phyloP scores from a whole-genome alignment of 2,888 invertebrate species.

The Philaethria dido region DNA sequence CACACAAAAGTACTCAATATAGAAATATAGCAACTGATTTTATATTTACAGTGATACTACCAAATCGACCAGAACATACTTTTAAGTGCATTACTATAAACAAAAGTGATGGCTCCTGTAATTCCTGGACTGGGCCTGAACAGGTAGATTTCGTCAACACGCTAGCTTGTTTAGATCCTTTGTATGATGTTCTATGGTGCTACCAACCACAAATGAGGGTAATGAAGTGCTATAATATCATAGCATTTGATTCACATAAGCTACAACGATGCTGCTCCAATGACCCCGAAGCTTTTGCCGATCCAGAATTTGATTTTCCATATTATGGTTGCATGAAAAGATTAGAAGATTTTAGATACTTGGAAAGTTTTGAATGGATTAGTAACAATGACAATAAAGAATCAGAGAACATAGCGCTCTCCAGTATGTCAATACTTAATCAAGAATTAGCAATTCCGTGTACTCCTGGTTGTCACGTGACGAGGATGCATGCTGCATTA shows the following conservation, averaged over 20 bases:
- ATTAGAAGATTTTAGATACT: constrained; percentile 71
- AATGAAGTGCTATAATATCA: constrained; percentile 92
- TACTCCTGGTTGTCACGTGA: constrained; percentile 87
- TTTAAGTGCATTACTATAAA: constrained; percentile 96
- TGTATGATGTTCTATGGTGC: constrained; percentile 97
- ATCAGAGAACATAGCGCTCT: constrained; percentile 62
- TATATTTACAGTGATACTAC: constrained; percentile 87
- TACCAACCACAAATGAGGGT: constrained; percentile 87
- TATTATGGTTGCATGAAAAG: constrained; percentile 72
- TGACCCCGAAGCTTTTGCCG: constrained; percentile 56
- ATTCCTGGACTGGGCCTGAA: constrained; percentile 91
- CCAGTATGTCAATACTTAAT: constrained; percentile 87
- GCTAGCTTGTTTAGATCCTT: constrained; percentile 93
- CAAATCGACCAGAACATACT: constrained; percentile 90
- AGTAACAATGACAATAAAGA: constrained; percentile 59
- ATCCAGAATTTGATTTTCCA: constrained; percentile 67
- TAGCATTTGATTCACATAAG: constrained; percentile 88
- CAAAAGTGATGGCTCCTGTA: constrained; percentile 94
- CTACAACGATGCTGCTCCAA: constrained; percentile 69
- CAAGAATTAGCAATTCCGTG: constrained; percentile 93
- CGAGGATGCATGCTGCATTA: constrained; percentile 94
- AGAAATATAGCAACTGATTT: too few species aligned
- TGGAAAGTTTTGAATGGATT: constrained; percentile 66
- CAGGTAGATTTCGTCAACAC: constrained; percentile 93
- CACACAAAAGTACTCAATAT: background rate